A percentile compares a stretch with the other conserved stretches of the same genome.
phyloP scores from a whole-genome alignment of 2,888 invertebrate genomes.

The Gymnoscelis rufifasciata region DNA sequence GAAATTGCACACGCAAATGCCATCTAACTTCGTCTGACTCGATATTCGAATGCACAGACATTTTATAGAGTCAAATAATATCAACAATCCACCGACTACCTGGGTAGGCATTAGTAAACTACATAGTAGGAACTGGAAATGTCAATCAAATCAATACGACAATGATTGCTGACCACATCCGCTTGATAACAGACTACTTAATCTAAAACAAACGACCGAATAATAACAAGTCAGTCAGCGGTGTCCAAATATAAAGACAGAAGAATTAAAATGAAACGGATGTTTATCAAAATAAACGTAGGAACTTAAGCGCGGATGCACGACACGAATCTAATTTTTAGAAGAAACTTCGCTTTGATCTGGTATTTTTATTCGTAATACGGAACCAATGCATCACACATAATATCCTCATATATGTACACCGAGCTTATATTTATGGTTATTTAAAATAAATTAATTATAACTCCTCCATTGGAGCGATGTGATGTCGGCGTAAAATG shows the following conservation, averaged over 20 bases:
- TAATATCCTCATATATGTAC: neutral
- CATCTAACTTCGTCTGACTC: too few species aligned
- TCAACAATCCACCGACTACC: too few species aligned
- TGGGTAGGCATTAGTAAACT: too few species aligned
- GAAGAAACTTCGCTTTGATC: conserved; percentile 17
- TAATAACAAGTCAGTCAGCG: conserved; percentile 1
- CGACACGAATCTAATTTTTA: conserved; percentile 1
- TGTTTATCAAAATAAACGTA: conserved; percentile 30
- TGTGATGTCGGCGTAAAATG: too few species aligned
- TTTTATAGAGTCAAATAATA: too few species aligned
- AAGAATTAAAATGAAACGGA: conserved; percentile 25
- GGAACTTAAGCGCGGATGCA: conserved; percentile 27
- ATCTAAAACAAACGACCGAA: conserved; percentile 1
- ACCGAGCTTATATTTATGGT: neutral
- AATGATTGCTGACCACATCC: neutral
- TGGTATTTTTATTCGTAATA: conserved; percentile 13
- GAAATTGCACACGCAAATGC: too few species aligned
- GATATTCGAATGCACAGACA: too few species aligned
- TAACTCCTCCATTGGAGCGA: too few species aligned
- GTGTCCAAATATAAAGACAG: conserved; percentile 15
- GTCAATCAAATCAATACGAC: neutral
- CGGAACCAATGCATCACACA: conserved; percentile 4
- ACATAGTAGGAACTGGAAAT: too few species aligned
- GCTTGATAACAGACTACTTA: neutral
- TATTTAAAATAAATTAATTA: too few species aligned